Base-by-base conservation (phyloP, 1,140 invertebrate species). In the Zelostemma sp. region DNA sequence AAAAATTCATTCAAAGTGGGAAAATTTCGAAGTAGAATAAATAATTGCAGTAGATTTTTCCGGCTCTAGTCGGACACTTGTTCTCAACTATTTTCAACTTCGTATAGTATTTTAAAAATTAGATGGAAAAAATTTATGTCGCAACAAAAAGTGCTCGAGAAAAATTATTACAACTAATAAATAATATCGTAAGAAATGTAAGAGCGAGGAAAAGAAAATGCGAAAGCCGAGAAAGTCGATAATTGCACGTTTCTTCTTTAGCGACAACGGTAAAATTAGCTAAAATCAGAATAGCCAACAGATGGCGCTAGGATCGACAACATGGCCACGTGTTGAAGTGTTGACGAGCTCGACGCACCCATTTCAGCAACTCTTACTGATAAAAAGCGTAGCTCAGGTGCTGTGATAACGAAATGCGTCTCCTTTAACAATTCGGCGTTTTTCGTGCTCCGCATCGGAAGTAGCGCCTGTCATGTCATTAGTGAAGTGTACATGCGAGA, bases 261-360 rank as follows among this genome's bases (percentile, higher is more conserved):
- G n/a, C 75, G 58, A 46, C 70, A 33, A 69, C 50, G 53, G 57
- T 19, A 28, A 45, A 21, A 40, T 19, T 3, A 6, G 35, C 9
- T 9, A 1, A 35, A 9, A 35, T 2, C 25, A 8, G 3, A 3
- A 28, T 4, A n/a, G 16, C 56, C 56, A 64, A 59, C 18, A 61
- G 71, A 68, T 56, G 68, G 50, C 79, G 76, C 65, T 47, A 67
- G 59, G 1, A 17, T 70, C 68, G 75, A 71, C 81, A 83, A 82
- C 74, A 83, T 83, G 81, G 81, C 80, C 80, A 83, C 76, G 80
- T 81, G 81, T 72, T 80, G 46, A 59, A 41, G 75, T 78, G 79
- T 79, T 76, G 79, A 77, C 75, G 68, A 16, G 67, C 58, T 56
- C 33, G 62, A 57, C 49, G 56, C 46, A 41, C 15, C 64, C 18